Percentiles rank a stretch among this genome's conserved stretches.
Evolutionary conservation across 2,113 vertebrate genomes (phyloP).

Genomic region (Triplophysa tibetana): DNA sequence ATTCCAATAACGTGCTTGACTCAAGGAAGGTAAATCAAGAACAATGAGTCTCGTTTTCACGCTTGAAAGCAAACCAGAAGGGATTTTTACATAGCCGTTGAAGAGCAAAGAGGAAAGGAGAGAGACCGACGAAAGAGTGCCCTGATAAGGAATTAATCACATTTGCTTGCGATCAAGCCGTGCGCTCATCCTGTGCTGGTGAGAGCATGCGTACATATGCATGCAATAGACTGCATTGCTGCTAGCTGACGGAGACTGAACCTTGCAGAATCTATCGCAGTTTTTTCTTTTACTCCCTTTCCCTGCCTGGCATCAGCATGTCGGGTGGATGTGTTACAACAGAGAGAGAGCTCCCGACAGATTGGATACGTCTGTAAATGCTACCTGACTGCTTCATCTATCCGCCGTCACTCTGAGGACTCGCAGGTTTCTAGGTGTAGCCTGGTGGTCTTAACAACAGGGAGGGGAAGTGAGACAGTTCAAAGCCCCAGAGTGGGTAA

Average conservation of each 20-base stretch:
- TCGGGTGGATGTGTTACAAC: slow-evolving; percentile 40
- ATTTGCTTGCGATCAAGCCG: slow-evolving; percentile 34
- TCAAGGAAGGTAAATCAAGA: slow-evolving; percentile 18
- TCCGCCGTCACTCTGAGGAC: slow-evolving; percentile 18
- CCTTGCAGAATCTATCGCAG: slow-evolving; percentile 24
- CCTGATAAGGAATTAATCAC: slow-evolving; percentile 46
- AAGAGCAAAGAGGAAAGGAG: slow-evolving; percentile 40
- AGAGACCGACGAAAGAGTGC: slow-evolving; percentile 15
- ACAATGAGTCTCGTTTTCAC: slow-evolving; percentile 37
- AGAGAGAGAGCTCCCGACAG: slow-evolving; percentile 5
- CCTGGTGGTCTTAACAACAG: slow-evolving; percentile 29
- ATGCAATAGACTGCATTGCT: slow-evolving; percentile 55
- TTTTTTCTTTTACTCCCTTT: slow-evolving; percentile 18
- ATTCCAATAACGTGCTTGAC: slow-evolving; percentile 14
- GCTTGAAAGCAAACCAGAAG: slow-evolving; percentile 15
- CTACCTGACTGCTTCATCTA: slow-evolving; percentile 40
- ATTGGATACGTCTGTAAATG: slow-evolving; percentile 39
- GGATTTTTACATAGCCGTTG: slow-evolving; percentile 44
- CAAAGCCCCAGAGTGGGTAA: slow-evolving; percentile 31
- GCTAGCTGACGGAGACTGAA: slow-evolving; percentile 42
- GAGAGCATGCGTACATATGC: slow-evolving; percentile 27
- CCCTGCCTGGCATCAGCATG: slow-evolving; percentile 39
- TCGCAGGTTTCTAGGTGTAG: slow-evolving; percentile 56
- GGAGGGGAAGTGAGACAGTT: slow-evolving; percentile 28
- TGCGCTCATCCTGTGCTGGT: slow-evolving; percentile 18